Conservation (phyloP, 2,113 vertebrate species). For the Castor canadensis region DNA sequence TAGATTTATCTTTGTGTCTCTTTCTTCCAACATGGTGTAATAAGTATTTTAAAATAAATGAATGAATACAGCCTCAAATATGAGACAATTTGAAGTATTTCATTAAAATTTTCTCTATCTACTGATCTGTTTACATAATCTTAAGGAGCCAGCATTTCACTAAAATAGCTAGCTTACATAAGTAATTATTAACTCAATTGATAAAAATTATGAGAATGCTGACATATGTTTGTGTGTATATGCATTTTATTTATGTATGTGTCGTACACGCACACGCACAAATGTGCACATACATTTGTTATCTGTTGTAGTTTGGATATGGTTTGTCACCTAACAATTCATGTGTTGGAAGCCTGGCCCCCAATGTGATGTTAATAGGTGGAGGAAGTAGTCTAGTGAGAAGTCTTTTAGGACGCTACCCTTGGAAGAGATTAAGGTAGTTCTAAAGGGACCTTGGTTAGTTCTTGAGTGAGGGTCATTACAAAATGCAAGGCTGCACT, state of each 20-base stretch:
- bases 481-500: background rate
- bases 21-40: background rate
- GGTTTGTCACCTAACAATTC: background rate
- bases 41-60: background rate
- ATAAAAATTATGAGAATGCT: background rate
- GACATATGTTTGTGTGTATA: background rate
- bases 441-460: background rate
- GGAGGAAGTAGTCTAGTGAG: too few relatives aligned
- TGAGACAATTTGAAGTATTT: background rate
- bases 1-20: background rate
- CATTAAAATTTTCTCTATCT: background rate
- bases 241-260: background rate
- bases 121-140: background rate
- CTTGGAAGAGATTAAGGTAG: background rate
- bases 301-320: background rate
- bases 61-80: background rate
- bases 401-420: background rate
- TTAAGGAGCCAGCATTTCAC: background rate
- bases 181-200: background rate
- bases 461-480: background rate
- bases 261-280: background rate
- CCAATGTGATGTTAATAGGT: background rate
- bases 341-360: background rate
- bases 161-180: background rate
- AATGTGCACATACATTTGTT: background rate